Evolutionary conservation across 2,888 invertebrate genomes (phyloP).

Genomic region (Nasonia oneida): DNA sequence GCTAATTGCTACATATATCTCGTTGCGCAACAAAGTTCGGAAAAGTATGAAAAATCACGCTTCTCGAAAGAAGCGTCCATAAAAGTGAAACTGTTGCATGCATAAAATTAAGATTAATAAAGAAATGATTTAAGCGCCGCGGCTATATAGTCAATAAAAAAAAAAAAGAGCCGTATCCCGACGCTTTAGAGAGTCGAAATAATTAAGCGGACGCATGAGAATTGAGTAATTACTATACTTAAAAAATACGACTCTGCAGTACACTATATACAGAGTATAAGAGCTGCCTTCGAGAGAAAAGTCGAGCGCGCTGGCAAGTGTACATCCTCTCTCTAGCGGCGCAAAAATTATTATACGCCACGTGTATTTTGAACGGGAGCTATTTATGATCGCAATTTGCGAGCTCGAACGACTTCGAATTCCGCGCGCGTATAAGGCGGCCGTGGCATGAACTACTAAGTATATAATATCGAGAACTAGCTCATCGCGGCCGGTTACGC

Average conservation of each 20-base stretch:
- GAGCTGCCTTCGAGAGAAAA: slow-evolving; percentile 44
- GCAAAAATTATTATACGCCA: slow-evolving; percentile 22
- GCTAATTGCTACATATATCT: slow-evolving; percentile 8
- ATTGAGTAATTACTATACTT: slow-evolving; percentile 59
- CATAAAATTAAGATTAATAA: slow-evolving; percentile 18
- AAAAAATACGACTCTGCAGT: slow-evolving; percentile 45
- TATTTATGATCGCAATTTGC: slow-evolving; percentile 60
- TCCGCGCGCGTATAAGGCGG: slow-evolving; percentile 41
- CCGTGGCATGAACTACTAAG: slow-evolving; percentile 48
- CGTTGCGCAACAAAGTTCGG: no score
- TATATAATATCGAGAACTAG: slow-evolving; percentile 41
- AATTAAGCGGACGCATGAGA: slow-evolving; percentile 47
- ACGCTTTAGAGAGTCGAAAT: slow-evolving; percentile 38
- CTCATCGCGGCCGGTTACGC: slow-evolving; percentile 25
- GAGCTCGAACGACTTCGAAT: slow-evolving; percentile 43
- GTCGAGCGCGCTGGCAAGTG: slow-evolving; percentile 35
- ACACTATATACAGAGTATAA: background rate
- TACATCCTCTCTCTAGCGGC: background rate
- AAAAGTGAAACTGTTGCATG: background rate
- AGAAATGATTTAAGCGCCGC: slow-evolving; percentile 50
- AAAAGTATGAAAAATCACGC: no score
- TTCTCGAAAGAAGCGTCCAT: no score
- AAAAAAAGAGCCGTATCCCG: slow-evolving; percentile 28
- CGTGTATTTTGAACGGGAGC: slow-evolving; percentile 54
- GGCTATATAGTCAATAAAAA: slow-evolving; percentile 29